phyloP scores from a whole-genome alignment of 2,888 invertebrate species.

The Lasioglossum lativentre region DNA sequence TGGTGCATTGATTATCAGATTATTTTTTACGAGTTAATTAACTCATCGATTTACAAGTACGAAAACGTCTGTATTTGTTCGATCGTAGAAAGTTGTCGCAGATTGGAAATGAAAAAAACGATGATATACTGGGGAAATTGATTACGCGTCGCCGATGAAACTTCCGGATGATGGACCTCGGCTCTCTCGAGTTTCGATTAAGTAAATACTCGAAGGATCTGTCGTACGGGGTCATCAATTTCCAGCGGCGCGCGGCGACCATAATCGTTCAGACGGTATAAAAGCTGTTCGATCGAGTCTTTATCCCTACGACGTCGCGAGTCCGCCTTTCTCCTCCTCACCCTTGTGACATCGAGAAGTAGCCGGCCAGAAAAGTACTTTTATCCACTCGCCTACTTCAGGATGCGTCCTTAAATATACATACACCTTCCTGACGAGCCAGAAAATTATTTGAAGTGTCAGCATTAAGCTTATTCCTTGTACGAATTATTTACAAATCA shows the following conservation, averaged over 20 bases:
- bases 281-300: conserved; percentile 57
- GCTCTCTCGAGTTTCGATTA: conserved; percentile 3
- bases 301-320: conserved; percentile 47
- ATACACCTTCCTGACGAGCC: background rate
- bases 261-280: conserved; percentile 54
- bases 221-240: conserved; percentile 39
- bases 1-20: background rate
- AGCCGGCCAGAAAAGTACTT: conserved; percentile 53
- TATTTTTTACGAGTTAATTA: background rate
- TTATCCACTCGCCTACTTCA: conserved; percentile 45
- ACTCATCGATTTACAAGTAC: background rate
- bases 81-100: background rate
- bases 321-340: conserved; percentile 56
- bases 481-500: background rate
- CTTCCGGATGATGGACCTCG: conserved; percentile 7
- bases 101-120: background rate
- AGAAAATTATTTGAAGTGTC: background rate
- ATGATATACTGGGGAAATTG: background rate
- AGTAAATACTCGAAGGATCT: conserved; percentile 37
- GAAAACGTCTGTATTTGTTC: background rate
- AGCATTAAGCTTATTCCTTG: background rate
- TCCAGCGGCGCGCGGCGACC: conserved; percentile 19
- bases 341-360: conserved; percentile 56
- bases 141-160: background rate
- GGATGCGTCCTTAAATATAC: conserved; percentile 35